Evolutionary conservation across 2,797 vertebrate species (phyloP), one percentile per base, ranked within the genome.

Genomic region (Gorsachius magnificus): DNA sequence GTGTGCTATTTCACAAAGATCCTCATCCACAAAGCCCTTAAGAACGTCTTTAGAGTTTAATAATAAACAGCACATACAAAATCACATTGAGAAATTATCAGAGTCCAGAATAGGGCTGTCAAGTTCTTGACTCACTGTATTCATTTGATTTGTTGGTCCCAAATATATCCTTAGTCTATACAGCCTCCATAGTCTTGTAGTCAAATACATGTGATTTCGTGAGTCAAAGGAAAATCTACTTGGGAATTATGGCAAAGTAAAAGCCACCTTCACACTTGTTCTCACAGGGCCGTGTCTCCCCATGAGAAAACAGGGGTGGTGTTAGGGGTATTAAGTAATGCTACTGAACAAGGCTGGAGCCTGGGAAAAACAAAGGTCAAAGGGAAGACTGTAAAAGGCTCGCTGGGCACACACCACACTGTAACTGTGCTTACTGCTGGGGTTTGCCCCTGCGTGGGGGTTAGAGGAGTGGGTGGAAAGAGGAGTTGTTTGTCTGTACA

Each of bases 381-480:
- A 54, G 54, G 12, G 70, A 70, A 43, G 65, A 21, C 38, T 72
- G 21, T 18, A 13, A 29, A 58, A 92, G 63, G 29, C 16, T 48
- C 29, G 10, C 13, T 1, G 3, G 28, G 33, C 11, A 31, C 20
- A 26, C 11, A 4, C 10, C 0, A 3, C 13, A 2, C 45, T 50
- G 56, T 33, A 70, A 33, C 46, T 35, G 5, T 29, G 7, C 31
- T 36, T 12, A 1, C 58, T 8, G 25, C 48, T 75, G 61, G 18
- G 33, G 15, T 31, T 63, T 46, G 38, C n/a, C 43, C 13, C 41
- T 41, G 2, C 3, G 35, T 31, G 76, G 46, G 26, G 4, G 41
- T 61, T 46, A 48, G 58, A 70, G 51, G 51, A 72, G 10, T 4
- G 13, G 16, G 19, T 29, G 12, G 46, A 16, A 57, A 53, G 57